Conservation (phyloP, 2,113 vertebrate species). For the Eolophus roseicapilla region DNA sequence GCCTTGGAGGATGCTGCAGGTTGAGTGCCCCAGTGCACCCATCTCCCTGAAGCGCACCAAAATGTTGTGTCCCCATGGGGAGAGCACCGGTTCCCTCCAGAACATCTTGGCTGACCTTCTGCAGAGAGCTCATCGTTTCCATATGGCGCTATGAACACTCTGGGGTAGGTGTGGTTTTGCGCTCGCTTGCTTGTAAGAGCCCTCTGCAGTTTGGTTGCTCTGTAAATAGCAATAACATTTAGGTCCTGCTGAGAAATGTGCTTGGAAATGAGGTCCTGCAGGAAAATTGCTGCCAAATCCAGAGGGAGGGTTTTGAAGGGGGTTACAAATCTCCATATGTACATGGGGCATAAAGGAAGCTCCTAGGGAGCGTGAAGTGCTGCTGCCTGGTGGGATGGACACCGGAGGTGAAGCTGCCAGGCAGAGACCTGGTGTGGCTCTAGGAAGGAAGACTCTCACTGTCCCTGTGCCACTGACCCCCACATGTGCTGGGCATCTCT, state of each 20-base stretch:
- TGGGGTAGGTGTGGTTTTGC: background rate
- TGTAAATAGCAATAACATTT: background rate
- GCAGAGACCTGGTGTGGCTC: background rate
- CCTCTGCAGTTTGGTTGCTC: background rate
- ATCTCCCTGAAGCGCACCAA: background rate
- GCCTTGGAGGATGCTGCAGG: no score
- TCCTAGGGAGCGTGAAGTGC: accelerated
- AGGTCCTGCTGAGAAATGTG: background rate
- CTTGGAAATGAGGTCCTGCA: background rate
- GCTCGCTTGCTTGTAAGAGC: background rate
- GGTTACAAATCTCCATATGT: accelerated
- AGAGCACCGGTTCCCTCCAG: background rate
- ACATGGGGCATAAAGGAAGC: accelerated
- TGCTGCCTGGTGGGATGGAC: background rate
- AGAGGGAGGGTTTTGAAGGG: background rate
- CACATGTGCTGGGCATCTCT: no score
- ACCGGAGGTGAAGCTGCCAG: background rate
- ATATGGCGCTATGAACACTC: background rate
- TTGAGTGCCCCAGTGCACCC: accelerated
- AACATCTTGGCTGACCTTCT: background rate
- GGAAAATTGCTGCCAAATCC: background rate
- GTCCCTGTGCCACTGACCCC: background rate
- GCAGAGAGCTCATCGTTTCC: background rate
- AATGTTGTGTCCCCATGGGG: background rate
- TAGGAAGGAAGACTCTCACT: background rate